Percentiles rank a stretch among this genome's conserved stretches.
Evolutionary conservation across 2,888 invertebrate species (phyloP).

Genomic region (Dynastes maya): DNA sequence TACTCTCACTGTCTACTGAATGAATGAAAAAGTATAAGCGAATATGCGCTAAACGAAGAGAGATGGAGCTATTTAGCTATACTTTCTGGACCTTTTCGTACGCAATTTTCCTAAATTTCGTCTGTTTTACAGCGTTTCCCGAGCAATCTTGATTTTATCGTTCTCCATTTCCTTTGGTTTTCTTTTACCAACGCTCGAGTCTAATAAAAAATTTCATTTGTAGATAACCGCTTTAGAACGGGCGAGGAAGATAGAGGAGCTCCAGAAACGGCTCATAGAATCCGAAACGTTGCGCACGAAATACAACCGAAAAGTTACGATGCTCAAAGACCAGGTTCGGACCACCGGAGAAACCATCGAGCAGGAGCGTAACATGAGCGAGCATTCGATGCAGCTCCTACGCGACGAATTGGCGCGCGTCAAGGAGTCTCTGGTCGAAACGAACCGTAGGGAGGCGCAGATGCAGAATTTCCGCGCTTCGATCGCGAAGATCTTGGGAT

Average conservation of each 20-base stretch:
- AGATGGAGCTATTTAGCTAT: too few species aligned
- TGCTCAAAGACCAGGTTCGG: slow-evolving; percentile 83
- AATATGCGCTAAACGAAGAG: too few species aligned
- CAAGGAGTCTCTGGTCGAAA: slow-evolving; percentile 83
- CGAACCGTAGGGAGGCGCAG: slow-evolving; percentile 84
- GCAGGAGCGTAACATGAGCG: slow-evolving; percentile 79
- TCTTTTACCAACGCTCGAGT: not conserved
- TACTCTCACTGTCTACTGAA: too few species aligned
- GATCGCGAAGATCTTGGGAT: slow-evolving; percentile 74
- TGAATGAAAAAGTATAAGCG: too few species aligned
- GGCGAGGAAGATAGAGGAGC: slow-evolving; percentile 87
- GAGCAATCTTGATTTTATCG: slow-evolving; percentile 15
- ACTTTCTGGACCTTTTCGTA: too few species aligned
- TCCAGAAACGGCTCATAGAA: slow-evolving; percentile 86
- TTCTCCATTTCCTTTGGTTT: not conserved
- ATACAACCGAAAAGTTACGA: slow-evolving; percentile 81
- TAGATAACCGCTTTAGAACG: slow-evolving; percentile 89
- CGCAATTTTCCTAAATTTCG: too few species aligned
- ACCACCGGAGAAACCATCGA: slow-evolving; percentile 79
- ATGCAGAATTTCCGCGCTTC: slow-evolving; percentile 81
- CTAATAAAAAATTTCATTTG: slow-evolving; percentile 54
- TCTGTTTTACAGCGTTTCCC: too few species aligned
- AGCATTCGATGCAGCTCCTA: slow-evolving; percentile 80
- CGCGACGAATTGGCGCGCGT: slow-evolving; percentile 84
- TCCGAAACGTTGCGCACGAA: slow-evolving; percentile 84